phyloP scores from a whole-genome alignment of 2,797 vertebrate species.

The Darevskia mixta region DNA sequence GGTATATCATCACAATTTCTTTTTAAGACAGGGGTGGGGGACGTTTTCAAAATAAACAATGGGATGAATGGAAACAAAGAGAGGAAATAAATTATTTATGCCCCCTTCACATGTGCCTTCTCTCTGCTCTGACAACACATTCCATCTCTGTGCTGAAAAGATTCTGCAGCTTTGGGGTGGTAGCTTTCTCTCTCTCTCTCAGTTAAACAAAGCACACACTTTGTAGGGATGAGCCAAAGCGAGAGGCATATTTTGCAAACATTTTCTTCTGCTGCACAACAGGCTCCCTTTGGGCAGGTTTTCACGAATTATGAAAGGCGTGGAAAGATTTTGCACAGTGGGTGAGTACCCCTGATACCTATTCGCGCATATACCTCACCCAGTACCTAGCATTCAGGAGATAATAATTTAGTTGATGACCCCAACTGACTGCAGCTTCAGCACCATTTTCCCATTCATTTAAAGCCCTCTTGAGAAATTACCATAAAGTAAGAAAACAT shows the following conservation, averaged over 20 bases:
- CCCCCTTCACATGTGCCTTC: not conserved
- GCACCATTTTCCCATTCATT: not conserved
- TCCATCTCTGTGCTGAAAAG: not conserved
- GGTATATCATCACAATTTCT: not conserved
- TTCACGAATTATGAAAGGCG: not conserved
- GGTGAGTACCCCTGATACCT: not conserved
- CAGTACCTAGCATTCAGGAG: not conserved
- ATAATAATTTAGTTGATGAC: not conserved
- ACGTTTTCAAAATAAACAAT: constrained; percentile 1
- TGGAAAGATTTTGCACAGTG: not conserved
- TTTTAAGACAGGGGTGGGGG: constrained; percentile 7
- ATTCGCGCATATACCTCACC: not conserved
- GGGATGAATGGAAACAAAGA: not conserved
- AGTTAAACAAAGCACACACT: constrained; percentile 1
- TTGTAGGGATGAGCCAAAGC: not conserved
- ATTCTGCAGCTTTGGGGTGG: not conserved
- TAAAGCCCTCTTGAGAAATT: not conserved
- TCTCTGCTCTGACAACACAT: not conserved
- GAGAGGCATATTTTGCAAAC: not conserved
- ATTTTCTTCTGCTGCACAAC: not conserved
- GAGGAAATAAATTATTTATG: not conserved
- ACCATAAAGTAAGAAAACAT: not conserved
- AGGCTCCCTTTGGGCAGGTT: not conserved
- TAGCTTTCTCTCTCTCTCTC: not conserved
- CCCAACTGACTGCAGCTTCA: not conserved